These are phyloP conservation scores for Ditylenchus dipsaci DNA, from an alignment of 1,140 invertebrate genomes.

Conservation along the genomic window DNA sequence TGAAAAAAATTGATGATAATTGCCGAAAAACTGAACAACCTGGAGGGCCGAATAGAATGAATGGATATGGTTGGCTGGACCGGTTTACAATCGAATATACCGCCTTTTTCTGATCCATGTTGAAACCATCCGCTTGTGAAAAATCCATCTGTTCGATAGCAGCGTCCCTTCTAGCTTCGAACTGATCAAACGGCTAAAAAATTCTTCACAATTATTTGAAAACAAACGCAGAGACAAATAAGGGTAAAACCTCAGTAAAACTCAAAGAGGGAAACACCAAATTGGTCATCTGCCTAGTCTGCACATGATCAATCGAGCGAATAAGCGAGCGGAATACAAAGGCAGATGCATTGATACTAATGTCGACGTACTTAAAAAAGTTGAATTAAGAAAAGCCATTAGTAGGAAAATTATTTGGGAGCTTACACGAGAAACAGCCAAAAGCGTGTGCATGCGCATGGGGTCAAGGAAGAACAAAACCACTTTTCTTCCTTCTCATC, in stretches of 20 bases:
- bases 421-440: background rate
- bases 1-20: background rate
- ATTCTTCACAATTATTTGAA: background rate
- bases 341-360: constrained; percentile 21
- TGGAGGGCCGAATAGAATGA: constrained; percentile 29
- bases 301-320: constrained; percentile 20
- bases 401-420: background rate
- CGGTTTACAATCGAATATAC: constrained; percentile 23
- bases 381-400: too few species aligned
- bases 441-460: constrained; percentile 7
- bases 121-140: constrained; percentile 8
- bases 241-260: constrained; percentile 20
- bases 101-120: constrained; percentile 22
- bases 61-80: constrained; percentile 18
- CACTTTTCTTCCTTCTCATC: background rate
- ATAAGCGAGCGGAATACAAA: constrained; percentile 23
- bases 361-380: constrained; percentile 11
- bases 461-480: constrained; percentile 23
- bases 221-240: background rate
- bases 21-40: background rate
- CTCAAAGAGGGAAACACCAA: constrained; percentile 16
- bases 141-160: constrained; percentile 11
- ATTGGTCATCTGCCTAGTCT: constrained; percentile 15
- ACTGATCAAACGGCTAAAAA: constrained; percentile 26
- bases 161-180: background rate